Conservation (phyloP, 2,797 vertebrate genomes). For the Peromyscus eremicus region DNA sequence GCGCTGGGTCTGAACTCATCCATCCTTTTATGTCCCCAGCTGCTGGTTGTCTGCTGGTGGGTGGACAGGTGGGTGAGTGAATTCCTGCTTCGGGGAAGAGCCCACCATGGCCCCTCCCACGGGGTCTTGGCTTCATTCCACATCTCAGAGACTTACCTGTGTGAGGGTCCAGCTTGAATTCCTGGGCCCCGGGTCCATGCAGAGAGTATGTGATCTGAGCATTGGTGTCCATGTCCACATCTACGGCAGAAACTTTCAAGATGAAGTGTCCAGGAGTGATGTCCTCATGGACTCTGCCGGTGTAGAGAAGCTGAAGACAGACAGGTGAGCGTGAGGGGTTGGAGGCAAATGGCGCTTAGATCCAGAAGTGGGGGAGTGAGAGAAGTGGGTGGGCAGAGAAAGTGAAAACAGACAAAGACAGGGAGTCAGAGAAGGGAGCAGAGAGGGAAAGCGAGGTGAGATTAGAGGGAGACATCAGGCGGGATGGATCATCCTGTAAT, state of each 20-base stretch:
- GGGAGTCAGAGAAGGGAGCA: neutral
- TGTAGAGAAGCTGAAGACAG: conserved; percentile 92
- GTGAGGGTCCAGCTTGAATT: conserved; percentile 94
- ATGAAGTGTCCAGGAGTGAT: conserved; percentile 91
- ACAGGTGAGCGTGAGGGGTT: conserved; percentile 64
- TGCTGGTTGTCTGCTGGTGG: neutral
- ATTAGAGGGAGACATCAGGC: neutral
- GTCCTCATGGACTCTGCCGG: conserved; percentile 94
- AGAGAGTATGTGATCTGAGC: conserved; percentile 96
- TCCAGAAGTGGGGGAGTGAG: neutral
- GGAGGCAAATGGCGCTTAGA: neutral
- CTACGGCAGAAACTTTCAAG: conserved; percentile 94
- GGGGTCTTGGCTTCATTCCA: neutral
- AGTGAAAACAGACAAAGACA: neutral
- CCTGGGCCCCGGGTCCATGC: conserved; percentile 93
- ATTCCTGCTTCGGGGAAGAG: neutral
- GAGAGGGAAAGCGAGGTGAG: neutral
- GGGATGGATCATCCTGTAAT: too few relatives aligned
- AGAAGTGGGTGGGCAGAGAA: neutral
- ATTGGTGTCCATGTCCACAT: conserved; percentile 94
- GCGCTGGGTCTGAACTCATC: neutral
- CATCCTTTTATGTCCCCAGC: neutral
- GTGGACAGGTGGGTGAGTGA: neutral
- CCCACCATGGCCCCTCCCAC: neutral
- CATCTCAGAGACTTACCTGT: conserved; percentile 90